Evolutionary conservation across 2,797 vertebrate genomes (phyloP), one percentile per base, ranked within the genome.

Genomic region (Sciurus vulgaris): DNA sequence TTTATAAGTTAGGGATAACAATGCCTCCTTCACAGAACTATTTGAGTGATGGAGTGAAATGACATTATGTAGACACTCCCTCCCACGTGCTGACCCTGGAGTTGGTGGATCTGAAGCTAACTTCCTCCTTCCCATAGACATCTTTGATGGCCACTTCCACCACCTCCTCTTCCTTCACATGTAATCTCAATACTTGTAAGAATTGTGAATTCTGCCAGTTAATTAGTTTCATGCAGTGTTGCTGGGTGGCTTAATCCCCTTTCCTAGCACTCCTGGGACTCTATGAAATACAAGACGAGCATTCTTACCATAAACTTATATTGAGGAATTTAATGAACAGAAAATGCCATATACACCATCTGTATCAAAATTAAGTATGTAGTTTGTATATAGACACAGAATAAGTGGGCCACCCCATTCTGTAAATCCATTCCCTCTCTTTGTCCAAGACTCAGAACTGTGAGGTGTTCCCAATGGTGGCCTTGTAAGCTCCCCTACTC

Each of bases 311-410:
- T 94, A 95, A 96, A 95, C 28, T 97, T 97, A 95, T 97, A 97
- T 96, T 78, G 91, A 96, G 86, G 69, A 94, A 92, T 96, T 97
- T 98, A 97, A 94, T 92, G 97, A 96, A 96, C 86, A 97, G 86
- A 95, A 97, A 98, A 95, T 93, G 49, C 91, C 81, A 8, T 92
- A 10, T 88, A 59, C 63, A 87, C 88, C 76, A 87, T 88, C 89
- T 91, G 89, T 70, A 94, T 96, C 61, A 78, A 93, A 96, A 97
- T 96, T 69, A 91, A 89, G 79, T 78, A 44, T 41, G 18, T 41
- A 73, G 56, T 26, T 65, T 87, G 28, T 47, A 28, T 82, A 63
- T 56, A 54, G 86, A 84, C 63, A 49, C 10, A 41, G 35, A 83
- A 77, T 56, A 73, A 41, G 67, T 87, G 76, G 44, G 76, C 2